phyloP scores from a whole-genome alignment of 2,113 vertebrate species.

The Dasypus novemcinctus region DNA sequence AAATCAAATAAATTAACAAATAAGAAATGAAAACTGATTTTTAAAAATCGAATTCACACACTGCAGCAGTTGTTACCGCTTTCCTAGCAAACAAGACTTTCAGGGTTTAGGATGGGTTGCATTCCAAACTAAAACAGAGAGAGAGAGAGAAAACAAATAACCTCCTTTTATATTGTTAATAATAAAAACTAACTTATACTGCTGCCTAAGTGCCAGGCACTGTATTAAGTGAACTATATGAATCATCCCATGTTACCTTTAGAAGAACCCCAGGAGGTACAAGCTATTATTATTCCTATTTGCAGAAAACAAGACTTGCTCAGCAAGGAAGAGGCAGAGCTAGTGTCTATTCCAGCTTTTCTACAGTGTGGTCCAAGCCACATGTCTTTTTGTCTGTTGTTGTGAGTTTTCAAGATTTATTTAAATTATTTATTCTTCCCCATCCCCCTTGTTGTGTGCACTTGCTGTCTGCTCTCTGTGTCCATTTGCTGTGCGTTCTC shows the following conservation, averaged over 20 bases:
- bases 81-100: neutral
- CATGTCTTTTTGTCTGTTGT: too few relatives aligned
- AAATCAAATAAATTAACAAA: neutral
- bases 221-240: neutral
- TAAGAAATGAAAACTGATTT: neutral
- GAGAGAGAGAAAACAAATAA: neutral
- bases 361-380: accelerated
- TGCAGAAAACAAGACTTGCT: neutral
- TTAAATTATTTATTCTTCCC: too few relatives aligned
- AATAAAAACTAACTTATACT: neutral
- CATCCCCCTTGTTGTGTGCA: too few relatives aligned
- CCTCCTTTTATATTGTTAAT: neutral
- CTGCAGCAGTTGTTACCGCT: neutral
- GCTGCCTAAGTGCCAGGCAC: neutral
- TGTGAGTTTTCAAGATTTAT: too few relatives aligned
- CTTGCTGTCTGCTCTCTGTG: too few relatives aligned
- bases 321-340: neutral
- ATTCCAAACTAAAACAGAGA: neutral
- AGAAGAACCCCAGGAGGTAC: neutral
- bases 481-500: too few relatives aligned
- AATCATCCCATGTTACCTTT: neutral
- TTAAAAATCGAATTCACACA: neutral
- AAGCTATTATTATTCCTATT: neutral
- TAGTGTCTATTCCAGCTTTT: neutral
- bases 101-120: neutral